phyloP scores from a whole-genome alignment of 30 jellyfish, hydroid and myxozoan species.

The Pelagia noctiluca region DNA sequence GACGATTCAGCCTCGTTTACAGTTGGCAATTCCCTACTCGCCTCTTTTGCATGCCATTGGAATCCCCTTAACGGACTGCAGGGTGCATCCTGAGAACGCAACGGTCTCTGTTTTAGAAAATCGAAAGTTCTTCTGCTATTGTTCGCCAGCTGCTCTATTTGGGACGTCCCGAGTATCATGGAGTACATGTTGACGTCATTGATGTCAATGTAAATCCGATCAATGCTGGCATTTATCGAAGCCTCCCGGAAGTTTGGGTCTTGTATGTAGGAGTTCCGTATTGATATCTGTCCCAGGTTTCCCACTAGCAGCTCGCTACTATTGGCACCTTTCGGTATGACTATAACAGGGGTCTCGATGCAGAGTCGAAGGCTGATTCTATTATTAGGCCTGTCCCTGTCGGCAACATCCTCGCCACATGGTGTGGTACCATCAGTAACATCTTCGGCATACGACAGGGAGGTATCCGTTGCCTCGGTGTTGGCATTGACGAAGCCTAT shows the following conservation, averaged over 20 bases:
- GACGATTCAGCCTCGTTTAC: background rate
- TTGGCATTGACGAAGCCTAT: conserved; percentile 79
- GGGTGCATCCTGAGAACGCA: conserved; percentile 19
- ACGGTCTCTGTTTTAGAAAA: conserved; percentile 43
- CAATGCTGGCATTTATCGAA: conserved; percentile 30
- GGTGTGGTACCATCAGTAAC: too few species aligned
- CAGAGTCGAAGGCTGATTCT: conserved; percentile 23
- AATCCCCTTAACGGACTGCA: conserved; percentile 25
- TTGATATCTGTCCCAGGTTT: conserved; percentile 83
- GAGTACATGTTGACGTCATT: conserved; percentile 76
- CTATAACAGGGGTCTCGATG: conserved; percentile 92
- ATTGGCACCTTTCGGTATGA: conserved; percentile 74
- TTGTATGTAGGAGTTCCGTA: conserved; percentile 62
- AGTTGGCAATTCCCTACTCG: background rate
- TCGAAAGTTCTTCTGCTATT: conserved; percentile 49
- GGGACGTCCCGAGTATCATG: conserved; percentile 31
- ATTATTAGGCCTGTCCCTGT: background rate
- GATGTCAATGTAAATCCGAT: conserved; percentile 71
- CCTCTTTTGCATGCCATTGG: background rate
- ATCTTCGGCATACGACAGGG: background rate
- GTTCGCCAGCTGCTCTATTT: conserved; percentile 15
- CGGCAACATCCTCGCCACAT: background rate
- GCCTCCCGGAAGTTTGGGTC: conserved; percentile 3
- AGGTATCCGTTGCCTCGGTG: conserved; percentile 5
- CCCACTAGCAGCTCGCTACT: conserved; percentile 85